These are phyloP conservation scores for Oxycera nigricornis DNA, from an alignment of 2,888 invertebrate species.

Conservation along the genomic window DNA sequence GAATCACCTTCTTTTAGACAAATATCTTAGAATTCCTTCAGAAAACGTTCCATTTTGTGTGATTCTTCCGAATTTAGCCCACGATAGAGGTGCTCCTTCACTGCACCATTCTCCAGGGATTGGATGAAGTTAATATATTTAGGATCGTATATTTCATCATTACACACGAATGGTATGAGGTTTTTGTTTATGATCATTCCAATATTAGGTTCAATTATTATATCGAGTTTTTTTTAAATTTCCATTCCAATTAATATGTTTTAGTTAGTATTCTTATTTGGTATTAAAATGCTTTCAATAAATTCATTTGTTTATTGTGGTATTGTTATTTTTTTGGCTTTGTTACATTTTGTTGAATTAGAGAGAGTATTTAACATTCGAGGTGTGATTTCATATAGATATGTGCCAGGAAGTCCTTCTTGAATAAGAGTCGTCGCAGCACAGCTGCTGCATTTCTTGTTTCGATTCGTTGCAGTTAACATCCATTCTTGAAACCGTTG, in stretches of 20 bases:
- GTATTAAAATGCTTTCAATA: not conserved
- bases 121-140: conserved; percentile 11
- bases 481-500: not conserved
- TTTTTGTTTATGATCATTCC: not conserved
- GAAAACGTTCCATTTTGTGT: not conserved
- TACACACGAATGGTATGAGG: not conserved
- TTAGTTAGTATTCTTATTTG: not conserved
- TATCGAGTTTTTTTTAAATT: not conserved
- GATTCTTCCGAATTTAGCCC: not conserved
- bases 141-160: not conserved
- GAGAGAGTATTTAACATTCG: not conserved
- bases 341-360: not conserved
- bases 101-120: not conserved
- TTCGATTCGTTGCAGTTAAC: not conserved
- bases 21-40: not conserved
- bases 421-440: not conserved
- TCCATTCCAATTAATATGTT: conserved; percentile 1
- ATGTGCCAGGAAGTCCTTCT: not conserved
- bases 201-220: not conserved
- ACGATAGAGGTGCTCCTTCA: not conserved
- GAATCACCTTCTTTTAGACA: not conserved
- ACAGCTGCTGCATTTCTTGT: not conserved
- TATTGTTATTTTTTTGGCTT: not conserved
- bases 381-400: not conserved
- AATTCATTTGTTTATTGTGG: not conserved